Conservation (phyloP, 2,888 invertebrate species). For the Gandaritis pyraliata region DNA sequence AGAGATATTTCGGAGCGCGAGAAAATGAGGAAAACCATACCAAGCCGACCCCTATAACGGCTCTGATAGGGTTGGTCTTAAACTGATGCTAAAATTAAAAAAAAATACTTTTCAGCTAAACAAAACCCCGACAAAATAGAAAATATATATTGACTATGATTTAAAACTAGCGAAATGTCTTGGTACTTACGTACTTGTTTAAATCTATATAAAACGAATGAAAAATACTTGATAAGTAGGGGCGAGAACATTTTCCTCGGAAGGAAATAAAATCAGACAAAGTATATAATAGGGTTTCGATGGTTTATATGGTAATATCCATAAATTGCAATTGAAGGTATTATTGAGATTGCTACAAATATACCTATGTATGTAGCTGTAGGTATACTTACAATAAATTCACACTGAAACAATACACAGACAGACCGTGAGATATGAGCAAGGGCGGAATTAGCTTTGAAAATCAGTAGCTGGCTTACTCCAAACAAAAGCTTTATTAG, state of each 20-base stretch:
- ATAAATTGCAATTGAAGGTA: slow-evolving; percentile 32
- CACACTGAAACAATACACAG: slow-evolving; percentile 43
- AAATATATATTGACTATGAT: not conserved
- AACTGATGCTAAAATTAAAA: slow-evolving; percentile 7
- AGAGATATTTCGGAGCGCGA: slow-evolving; percentile 63
- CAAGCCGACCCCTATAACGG: slow-evolving; percentile 56
- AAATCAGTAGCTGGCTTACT: slow-evolving; percentile 19
- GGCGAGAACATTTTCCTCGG: too few relatives aligned
- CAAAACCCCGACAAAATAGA: not conserved
- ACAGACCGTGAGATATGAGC: slow-evolving; percentile 37
- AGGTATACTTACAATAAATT: slow-evolving; percentile 30
- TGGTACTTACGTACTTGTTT: too few relatives aligned
- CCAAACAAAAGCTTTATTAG: not conserved
- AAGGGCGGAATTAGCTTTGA: slow-evolving; percentile 33
- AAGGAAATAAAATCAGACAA: too few relatives aligned
- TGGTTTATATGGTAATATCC: slow-evolving; percentile 7
- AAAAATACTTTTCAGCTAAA: not conserved
- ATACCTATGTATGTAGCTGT: not conserved
- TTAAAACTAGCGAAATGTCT: too few relatives aligned
- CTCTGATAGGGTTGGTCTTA: slow-evolving; percentile 49
- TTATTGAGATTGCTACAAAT: slow-evolving; percentile 22
- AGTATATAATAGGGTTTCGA: too few relatives aligned
- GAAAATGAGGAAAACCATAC: slow-evolving; percentile 79
- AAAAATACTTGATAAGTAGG: too few relatives aligned
- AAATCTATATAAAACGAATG: too few relatives aligned